Conservation (phyloP, 2,797 vertebrate species). For the Macropus fuliginosus region DNA sequence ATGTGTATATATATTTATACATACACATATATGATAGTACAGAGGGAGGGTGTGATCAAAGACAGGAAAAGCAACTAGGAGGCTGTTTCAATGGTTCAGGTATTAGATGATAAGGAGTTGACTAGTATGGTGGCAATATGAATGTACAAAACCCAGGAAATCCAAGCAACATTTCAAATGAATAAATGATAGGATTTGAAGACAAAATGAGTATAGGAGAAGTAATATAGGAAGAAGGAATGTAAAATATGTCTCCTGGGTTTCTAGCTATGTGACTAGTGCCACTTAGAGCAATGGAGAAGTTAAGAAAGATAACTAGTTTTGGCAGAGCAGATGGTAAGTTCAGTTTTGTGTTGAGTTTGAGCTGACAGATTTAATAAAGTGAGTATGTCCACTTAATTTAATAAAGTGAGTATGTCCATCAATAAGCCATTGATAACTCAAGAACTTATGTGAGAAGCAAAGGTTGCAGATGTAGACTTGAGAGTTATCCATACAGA, state of each 20-base stretch:
- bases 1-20: too few species aligned
- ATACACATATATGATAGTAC: background rate
- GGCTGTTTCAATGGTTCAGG: background rate
- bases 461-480: background rate
- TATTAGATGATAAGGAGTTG: background rate
- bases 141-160: background rate
- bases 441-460: background rate
- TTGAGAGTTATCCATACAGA: background rate
- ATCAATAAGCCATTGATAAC: background rate
- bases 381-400: background rate
- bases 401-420: background rate
- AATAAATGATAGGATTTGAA: background rate
- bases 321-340: background rate
- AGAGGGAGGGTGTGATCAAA: background rate
- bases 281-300: background rate
- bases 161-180: background rate
- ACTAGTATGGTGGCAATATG: background rate
- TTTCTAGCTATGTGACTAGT: background rate
- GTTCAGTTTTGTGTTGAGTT: background rate
- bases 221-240: background rate
- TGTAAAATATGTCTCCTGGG: background rate
- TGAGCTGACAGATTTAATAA: background rate
- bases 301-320: background rate
- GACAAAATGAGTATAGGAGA: background rate
- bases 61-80: background rate